phyloP scores from a whole-genome alignment of 2,888 invertebrate genomes.

The Parthenolecanium corni region DNA sequence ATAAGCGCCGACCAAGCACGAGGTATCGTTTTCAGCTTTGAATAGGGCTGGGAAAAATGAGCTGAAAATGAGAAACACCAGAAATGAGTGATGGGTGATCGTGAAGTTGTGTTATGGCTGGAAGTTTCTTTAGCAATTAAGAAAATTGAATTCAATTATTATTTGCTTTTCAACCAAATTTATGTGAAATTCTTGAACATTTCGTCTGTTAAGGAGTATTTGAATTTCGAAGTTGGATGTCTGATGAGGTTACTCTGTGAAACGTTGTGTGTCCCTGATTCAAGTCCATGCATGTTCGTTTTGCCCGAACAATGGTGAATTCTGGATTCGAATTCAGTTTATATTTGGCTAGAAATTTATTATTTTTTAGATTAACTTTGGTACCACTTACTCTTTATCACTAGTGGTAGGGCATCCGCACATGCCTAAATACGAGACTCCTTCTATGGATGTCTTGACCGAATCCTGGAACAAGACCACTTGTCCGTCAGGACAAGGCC shows the following conservation, averaged over 20 bases:
- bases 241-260: no score
- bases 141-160: no score
- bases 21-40: conserved; percentile 11
- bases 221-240: no score
- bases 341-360: no score
- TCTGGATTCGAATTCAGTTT: no score
- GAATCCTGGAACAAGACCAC: conserved; percentile 71
- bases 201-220: no score
- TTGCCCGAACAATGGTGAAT: no score
- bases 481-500: conserved; percentile 60
- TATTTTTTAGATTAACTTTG: not conserved
- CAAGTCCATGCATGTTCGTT: no score
- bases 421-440: conserved; percentile 68
- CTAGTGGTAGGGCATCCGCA: conserved; percentile 54
- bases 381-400: conserved; percentile 36
- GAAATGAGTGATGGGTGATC: not conserved
- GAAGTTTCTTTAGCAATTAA: no score
- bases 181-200: no score
- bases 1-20: conserved; percentile 13
- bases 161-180: no score
- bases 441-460: conserved; percentile 63
- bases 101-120: not conserved
- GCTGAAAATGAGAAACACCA: not conserved
- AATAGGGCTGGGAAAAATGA: conserved; percentile 18
- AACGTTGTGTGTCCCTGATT: no score